A percentile compares a stretch with the other conserved stretches of the same genome.
phyloP scores from a whole-genome alignment of 1,140 invertebrate species.

The Pectinophora gossypiella region DNA sequence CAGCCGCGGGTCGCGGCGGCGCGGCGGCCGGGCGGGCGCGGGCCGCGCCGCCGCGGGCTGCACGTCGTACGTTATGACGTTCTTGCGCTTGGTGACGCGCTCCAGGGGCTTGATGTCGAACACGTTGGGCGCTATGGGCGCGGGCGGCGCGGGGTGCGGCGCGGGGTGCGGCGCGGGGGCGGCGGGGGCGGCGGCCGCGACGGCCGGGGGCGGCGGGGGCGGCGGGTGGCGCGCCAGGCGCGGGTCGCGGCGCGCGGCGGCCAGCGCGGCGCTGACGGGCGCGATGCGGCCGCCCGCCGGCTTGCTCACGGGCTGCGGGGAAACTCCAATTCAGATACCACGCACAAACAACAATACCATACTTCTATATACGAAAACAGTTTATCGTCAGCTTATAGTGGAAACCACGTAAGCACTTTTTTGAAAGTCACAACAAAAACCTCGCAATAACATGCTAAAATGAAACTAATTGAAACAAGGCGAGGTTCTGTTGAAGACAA shows the following conservation, averaged over 20 bases:
- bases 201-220: conserved; percentile 1
- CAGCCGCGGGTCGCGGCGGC: conserved; percentile 29
- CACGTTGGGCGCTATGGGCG: conserved; percentile 43
- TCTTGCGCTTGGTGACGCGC: conserved; percentile 58
- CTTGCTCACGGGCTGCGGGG: conserved; percentile 47
- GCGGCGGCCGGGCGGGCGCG: conserved; percentile 25
- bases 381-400: too few species aligned
- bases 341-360: too few species aligned
- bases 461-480: too few species aligned
- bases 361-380: too few species aligned
- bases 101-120: conserved; percentile 62
- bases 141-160: conserved; percentile 8
- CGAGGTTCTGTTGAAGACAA: too few species aligned
- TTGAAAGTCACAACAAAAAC: too few species aligned
- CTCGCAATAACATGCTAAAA: too few species aligned
- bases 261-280: conserved; percentile 80
- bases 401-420: too few species aligned
- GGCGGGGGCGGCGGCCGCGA: conserved; percentile 1
- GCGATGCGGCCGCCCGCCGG: conserved; percentile 75
- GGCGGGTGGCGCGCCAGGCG: conserved; percentile 30
- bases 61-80: conserved; percentile 64
- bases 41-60: conserved; percentile 19
- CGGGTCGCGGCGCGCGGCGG: conserved; percentile 64
- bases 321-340: too few species aligned
- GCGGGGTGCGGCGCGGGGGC: conserved; percentile 1